Evolutionary conservation across 2,888 invertebrate species (phyloP).

Genomic region (Drosophila villosipedis): DNA sequence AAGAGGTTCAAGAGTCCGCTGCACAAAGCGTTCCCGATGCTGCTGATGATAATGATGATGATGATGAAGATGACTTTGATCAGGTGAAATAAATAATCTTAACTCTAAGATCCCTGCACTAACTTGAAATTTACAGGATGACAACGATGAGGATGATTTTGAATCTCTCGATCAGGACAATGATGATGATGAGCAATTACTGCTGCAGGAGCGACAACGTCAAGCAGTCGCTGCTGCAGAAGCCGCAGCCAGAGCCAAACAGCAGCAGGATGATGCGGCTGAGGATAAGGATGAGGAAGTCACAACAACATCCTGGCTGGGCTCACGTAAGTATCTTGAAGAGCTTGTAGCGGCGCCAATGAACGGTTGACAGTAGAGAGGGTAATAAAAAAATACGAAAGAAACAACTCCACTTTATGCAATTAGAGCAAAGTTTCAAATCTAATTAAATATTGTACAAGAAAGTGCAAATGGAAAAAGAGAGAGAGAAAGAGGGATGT

Average conservation of each 20-base stretch:
- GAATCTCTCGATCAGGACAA: constrained; percentile 84
- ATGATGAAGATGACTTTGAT: constrained; percentile 43
- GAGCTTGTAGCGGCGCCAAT: constrained; percentile 12
- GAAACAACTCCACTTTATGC: constrained; percentile 54
- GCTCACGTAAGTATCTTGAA: constrained; percentile 80
- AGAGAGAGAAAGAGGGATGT: constrained; percentile 1
- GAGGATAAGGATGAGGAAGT: constrained; percentile 58
- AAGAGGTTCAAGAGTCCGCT: constrained; percentile 35
- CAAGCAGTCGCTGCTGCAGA: constrained; percentile 64
- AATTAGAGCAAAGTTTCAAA: not conserved
- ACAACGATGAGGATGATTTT: constrained; percentile 82
- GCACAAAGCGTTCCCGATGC: constrained; percentile 29
- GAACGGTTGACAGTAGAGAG: constrained; percentile 45
- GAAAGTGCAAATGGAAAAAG: constrained; percentile 83
- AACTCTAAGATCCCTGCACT: not conserved
- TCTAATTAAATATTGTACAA: constrained; percentile 66
- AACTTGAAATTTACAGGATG: constrained; percentile 70
- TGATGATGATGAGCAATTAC: constrained; percentile 82
- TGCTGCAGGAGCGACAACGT: constrained; percentile 75
- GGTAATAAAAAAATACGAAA: constrained; percentile 7
- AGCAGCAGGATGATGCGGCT: constrained; percentile 14
- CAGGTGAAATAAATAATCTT: constrained; percentile 9
- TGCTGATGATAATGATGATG: constrained; percentile 55
- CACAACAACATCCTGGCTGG: constrained; percentile 76
- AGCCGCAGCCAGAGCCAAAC: constrained; percentile 18